Conservation (phyloP, 2,797 vertebrate species). For the Ciconia nigra region DNA sequence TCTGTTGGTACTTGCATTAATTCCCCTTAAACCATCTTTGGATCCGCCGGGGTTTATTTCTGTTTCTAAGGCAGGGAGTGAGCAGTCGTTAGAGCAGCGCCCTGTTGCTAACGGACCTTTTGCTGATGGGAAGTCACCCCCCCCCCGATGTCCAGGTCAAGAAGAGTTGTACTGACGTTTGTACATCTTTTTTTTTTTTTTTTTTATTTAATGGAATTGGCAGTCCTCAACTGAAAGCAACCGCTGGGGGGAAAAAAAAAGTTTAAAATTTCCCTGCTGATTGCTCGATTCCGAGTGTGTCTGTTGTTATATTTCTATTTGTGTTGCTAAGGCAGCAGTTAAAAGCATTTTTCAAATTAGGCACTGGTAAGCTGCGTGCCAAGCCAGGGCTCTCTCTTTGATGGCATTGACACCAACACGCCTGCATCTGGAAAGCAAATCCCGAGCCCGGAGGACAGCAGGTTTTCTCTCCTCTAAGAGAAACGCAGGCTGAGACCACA, state of each 20-base stretch:
- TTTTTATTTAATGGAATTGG: background rate
- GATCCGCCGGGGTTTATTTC: background rate
- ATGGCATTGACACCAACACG: background rate
- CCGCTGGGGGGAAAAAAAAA: background rate
- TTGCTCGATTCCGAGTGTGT: background rate
- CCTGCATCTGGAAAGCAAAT: background rate
- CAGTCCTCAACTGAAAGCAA: background rate
- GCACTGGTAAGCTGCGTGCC: background rate
- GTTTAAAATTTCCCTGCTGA: slow-evolving; percentile 24
- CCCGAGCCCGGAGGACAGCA: background rate
- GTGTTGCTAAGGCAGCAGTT: slow-evolving; percentile 60
- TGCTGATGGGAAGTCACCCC: background rate
- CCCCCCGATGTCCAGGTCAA: background rate
- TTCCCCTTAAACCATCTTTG: background rate
- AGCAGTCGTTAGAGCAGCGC: background rate
- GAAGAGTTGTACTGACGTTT: background rate
- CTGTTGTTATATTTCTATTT: slow-evolving; percentile 64
- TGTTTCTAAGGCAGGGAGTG: background rate
- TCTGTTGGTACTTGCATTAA: background rate
- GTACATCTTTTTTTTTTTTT: background rate
- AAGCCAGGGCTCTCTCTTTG: background rate
- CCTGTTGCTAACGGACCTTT: background rate
- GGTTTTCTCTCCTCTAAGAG: background rate
- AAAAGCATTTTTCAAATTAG: slow-evolving; percentile 50
- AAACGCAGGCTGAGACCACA: background rate